These are phyloP conservation scores for Tragelaphus eurycerus DNA, from an alignment of 2,797 vertebrate genomes.

Conservation along the genomic window DNA sequence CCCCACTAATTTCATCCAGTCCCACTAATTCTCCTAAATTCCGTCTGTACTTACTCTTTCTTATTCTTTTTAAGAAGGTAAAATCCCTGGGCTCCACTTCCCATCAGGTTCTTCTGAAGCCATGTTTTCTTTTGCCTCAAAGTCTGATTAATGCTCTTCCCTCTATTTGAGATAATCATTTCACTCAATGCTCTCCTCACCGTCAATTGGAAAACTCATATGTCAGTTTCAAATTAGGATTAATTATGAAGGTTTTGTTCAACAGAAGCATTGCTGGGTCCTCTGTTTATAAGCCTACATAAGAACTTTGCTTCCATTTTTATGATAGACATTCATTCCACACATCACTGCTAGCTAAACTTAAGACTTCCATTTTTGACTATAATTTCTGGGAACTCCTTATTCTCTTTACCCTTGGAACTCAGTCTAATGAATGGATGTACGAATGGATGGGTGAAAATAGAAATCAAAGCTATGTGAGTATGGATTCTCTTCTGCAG, in stretches of 20 bases:
- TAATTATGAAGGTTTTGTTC: background rate
- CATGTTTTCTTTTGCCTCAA: background rate
- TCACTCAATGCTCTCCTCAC: background rate
- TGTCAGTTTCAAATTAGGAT: background rate
- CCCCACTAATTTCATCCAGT: background rate
- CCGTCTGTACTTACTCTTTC: background rate
- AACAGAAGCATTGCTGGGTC: background rate
- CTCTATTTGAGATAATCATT: background rate
- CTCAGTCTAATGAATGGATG: background rate
- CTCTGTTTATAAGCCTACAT: background rate
- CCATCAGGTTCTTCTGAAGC: background rate
- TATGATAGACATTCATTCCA: background rate
- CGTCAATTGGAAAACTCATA: background rate
- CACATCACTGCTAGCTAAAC: background rate
- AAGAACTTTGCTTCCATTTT: background rate
- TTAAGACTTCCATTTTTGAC: background rate
- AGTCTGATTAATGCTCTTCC: background rate
- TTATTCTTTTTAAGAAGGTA: background rate
- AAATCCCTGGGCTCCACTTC: background rate
- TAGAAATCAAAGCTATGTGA: fast-evolving
- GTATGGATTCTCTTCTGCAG: background rate
- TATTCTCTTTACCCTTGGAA: background rate
- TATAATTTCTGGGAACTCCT: background rate
- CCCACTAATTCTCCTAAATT: background rate
- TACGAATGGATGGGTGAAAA: background rate